phyloP scores from a whole-genome alignment of 2,797 vertebrate species.

The Petrocephalus schoutedeni region DNA sequence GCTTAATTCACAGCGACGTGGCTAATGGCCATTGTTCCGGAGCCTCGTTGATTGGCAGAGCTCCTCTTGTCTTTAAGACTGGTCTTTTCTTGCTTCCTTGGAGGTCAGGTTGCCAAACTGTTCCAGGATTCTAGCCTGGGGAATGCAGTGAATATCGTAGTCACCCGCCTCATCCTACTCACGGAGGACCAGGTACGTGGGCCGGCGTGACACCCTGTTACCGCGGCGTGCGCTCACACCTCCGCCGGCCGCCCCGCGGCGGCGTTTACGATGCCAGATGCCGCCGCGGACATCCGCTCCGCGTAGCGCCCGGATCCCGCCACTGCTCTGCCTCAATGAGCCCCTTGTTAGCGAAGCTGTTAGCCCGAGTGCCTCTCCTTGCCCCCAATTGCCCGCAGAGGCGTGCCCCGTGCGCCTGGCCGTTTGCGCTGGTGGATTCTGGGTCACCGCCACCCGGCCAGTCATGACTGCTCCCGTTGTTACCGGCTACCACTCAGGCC shows the following conservation, averaged over 20 bases:
- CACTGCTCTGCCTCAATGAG: constrained; percentile 38
- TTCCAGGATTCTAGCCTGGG: constrained; percentile 99
- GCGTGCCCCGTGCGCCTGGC: constrained; percentile 33
- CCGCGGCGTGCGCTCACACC: not conserved
- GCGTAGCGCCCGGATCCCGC: not conserved
- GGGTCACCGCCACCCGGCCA: constrained; percentile 41
- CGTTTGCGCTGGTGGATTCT: constrained; percentile 39
- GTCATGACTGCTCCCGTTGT: constrained; percentile 50
- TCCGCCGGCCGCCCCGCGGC: not conserved
- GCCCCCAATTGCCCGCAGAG: constrained; percentile 31
- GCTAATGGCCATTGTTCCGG: constrained; percentile 42
- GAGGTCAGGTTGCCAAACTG: constrained; percentile 99
- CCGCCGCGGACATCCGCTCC: not conserved
- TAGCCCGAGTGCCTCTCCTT: constrained; percentile 50
- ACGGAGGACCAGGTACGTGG: constrained; percentile 89
- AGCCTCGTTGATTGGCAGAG: constrained; percentile 18
- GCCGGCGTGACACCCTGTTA: not conserved
- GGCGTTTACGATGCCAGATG: not conserved
- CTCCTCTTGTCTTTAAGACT: constrained; percentile 83
- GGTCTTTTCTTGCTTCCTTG: constrained; percentile 99
- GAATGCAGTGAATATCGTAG: constrained; percentile 93
- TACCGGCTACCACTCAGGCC: constrained; percentile 40
- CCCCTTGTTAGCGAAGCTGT: constrained; percentile 50
- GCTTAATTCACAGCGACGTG: constrained; percentile 21
- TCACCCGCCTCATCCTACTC: constrained; percentile 91